Base-by-base conservation (phyloP, 2,113 vertebrate species). In the Notothenia coriiceps region DNA sequence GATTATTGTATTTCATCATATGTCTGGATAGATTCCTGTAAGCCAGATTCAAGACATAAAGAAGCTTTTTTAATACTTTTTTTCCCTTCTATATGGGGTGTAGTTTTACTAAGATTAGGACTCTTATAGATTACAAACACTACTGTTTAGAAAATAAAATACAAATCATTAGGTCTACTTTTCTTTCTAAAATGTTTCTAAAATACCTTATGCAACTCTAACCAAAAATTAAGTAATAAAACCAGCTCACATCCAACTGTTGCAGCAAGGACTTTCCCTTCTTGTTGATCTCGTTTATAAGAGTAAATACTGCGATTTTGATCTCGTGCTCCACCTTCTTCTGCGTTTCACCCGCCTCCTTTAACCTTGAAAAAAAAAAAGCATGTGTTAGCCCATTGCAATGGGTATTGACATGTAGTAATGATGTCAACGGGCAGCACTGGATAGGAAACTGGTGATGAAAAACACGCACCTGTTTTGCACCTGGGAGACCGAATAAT, bases 231-330 rank as follows among this genome's bases (percentile, higher is more conserved):
- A 14, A 3, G 46, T 18, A 2, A 74, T 22, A 55, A 9, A 49
- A 52, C 10, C 47, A 1, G 52, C 91, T 88, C 96, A 99, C 98
- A 97, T 99, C 98, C 83, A 99, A 92, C 92, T 99, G 98, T 92
- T 99, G 98, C 61, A 99, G 93, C 55, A 99, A 95, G 91, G 97
- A 96, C 92, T 99, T 99, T 77, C 98, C 98, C 92, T 99, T 99
- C 92, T 99, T 99, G 96, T 99, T 99, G 93, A 99, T 99, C 93
- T 99, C 98, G 91, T 99, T 99, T 94, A 99, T 99, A 75, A 99
- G 97, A 33, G 98, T 99, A 93, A 99, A 99, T 88, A 99, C 98
- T 54, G 98, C 98, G 74, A 99, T 98, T 95, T 99, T 99, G 93
- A 99, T 99, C 88, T 99, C 98, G 84, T 99, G 97, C 88, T 99